Percentiles rank a stretch among this genome's conserved stretches.
These are phyloP conservation scores for Platycheirus rosarum DNA, from an alignment of 2,888 invertebrate species.

Conservation along the genomic window DNA sequence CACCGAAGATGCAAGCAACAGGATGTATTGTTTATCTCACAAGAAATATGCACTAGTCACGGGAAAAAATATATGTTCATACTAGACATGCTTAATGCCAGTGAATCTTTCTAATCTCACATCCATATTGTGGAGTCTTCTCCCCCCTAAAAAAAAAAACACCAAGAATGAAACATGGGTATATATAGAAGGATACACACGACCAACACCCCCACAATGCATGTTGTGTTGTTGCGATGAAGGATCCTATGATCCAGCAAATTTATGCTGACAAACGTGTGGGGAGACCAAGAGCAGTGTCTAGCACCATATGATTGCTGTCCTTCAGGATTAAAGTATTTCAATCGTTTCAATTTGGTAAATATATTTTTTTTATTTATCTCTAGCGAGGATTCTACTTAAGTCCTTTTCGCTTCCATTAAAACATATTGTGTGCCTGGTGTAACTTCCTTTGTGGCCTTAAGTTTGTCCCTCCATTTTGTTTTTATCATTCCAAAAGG, in stretches of 20 bases:
- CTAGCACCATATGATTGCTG: conserved; percentile 50
- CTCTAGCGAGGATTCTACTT: conserved; percentile 2
- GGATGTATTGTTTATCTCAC: conserved; percentile 37
- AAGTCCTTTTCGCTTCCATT: background rate
- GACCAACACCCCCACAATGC: conserved; percentile 17
- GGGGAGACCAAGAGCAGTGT: conserved; percentile 7
- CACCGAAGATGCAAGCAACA: conserved; percentile 45
- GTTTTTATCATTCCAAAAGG: conserved; percentile 5
- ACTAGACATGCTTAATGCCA: conserved; percentile 52
- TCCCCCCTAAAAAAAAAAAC: background rate
- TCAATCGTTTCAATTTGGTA: conserved; percentile 50
- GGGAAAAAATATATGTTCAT: background rate
- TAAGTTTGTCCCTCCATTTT: conserved; percentile 33
- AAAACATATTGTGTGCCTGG: conserved; percentile 36
- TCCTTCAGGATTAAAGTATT: conserved; percentile 56
- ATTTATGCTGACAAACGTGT: conserved; percentile 65
- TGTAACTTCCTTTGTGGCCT: conserved; percentile 51
- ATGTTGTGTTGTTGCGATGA: conserved; percentile 21
- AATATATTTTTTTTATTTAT: conserved; percentile 6
- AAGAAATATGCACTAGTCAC: background rate
- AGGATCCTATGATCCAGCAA: conserved; percentile 40
- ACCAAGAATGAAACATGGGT: conserved; percentile 5
- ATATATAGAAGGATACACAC: conserved; percentile 28
- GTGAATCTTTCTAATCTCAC: conserved; percentile 61
- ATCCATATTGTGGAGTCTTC: conserved; percentile 32